Evolutionary conservation across 2,797 vertebrate species (phyloP), one percentile per base, ranked within the genome.

Genomic region (Darevskia nairensis): DNA sequence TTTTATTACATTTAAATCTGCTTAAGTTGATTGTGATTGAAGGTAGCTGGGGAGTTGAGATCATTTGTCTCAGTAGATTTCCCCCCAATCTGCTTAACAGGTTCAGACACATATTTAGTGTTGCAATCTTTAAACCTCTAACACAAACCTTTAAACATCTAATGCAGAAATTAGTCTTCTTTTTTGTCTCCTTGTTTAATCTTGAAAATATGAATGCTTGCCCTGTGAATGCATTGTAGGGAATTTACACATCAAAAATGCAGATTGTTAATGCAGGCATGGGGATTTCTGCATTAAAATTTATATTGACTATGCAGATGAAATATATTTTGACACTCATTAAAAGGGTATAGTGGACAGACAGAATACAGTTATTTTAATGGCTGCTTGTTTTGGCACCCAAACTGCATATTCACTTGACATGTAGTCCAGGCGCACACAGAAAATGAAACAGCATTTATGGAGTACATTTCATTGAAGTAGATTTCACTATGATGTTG

Each of bases 1-100:
- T 0, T 69, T 1, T 82, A 29, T 27, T 1, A 87, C 27, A 39
- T 44, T 17, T 6, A 9, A 7, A 9, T 69, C 68, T 3, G 50
- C 68, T 69, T 39, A 75, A 76, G 61, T n/a, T 55, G 32, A 13
- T 61, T 84, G 76, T 32, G 64, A 83, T 84, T 83, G 68, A 61
- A 23, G 75, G 85, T 0, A 88, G 86, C 88, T 82, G 0, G 46
- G 29, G 72, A 64, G 1, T 9, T 1, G 17, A 75, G 59, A 32
- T 8, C 59, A 84, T 13, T 55, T 0, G 27, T 3, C 50, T 29
- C 50, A 59, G 0, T 0, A 19, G n/a, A 85, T 46, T 80, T 2
- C 69, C 4, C 11, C 11, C 11, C 0, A 27, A 0, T 35, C 11
- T 3, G 17, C 32, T 0, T 6, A 0, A 25, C 2, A 1, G 10